phyloP scores from a whole-genome alignment of 2,888 invertebrate species.

The Dicranocentrus wangi region DNA sequence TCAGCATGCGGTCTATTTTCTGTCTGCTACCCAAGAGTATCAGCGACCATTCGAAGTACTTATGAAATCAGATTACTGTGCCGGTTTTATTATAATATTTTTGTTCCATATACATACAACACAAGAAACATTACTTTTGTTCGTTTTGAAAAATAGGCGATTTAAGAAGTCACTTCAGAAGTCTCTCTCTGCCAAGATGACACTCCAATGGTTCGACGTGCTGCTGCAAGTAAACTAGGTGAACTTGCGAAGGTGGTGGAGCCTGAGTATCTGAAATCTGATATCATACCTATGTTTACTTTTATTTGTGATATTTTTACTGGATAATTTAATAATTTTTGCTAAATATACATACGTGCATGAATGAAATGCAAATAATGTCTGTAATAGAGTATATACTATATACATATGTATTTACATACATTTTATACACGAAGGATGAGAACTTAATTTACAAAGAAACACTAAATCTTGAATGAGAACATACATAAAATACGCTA shows the following conservation, averaged over 20 bases:
- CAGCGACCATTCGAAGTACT: conserved; percentile 79
- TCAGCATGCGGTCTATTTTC: conserved; percentile 95
- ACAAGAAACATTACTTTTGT: neutral
- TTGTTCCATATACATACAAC: neutral
- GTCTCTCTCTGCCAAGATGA: conserved; percentile 98
- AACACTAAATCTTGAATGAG: no score
- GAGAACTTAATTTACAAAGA: no score
- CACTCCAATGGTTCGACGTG: conserved; percentile 99
- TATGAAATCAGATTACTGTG: neutral
- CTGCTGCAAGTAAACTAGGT: conserved; percentile 96
- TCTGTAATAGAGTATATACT: no score
- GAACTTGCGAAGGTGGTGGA: conserved; percentile 99
- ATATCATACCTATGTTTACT: conserved; percentile 97
- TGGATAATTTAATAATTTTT: no score
- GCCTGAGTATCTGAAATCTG: conserved; percentile 94
- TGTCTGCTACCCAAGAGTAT: conserved; percentile 83
- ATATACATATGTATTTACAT: no score
- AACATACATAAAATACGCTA: no score
- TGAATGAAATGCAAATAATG: no score
- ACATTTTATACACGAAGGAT: no score
- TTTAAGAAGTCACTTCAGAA: conserved; percentile 90
- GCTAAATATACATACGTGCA: no score
- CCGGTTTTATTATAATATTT: no score
- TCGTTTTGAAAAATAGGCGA: conserved; percentile 84
- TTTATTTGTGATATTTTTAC: no score